Evolutionary conservation across 2,888 invertebrate genomes (phyloP), one percentile per base, ranked within the genome.

Genomic region (Epirrita christyi): DNA sequence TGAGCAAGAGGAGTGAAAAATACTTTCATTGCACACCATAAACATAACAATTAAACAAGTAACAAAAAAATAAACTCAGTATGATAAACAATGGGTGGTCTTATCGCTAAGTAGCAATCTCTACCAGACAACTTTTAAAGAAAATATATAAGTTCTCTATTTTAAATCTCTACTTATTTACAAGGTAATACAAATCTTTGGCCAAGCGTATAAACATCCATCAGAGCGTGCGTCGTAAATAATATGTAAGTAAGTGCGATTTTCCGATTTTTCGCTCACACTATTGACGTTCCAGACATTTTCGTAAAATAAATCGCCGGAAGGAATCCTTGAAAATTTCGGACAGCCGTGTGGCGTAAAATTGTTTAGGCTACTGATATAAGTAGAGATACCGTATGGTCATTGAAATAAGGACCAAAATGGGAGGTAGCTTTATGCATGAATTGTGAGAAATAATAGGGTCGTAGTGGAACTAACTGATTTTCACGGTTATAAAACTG

Each of bases 311-410:
- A 73, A 44, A 50, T 43, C 34, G 47, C 74, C 74, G 75, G 71
- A 59, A 46, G 29, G 41, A 80, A 80, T 61, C 53, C 48, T 56
- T 53, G 37, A 81, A 82, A 85, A 82, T 81, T 80, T 78, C 77
- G 83, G 75, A 76, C 75, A 75, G 64, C 78, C 81, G 74, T 81
- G 42, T 56, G 82, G 86, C 88, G 86, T 85, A 81, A 90, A 91
- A 89, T 90, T 88, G 89, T 86, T 86, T 88, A 87, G n/a, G n/a
- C 89, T 84, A 88, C 21, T 21, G 21, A 21, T 21, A 3, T 21
- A 21, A 90, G 88, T 87, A 83, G 2, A 21, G 2, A 4, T 56
- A 59, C 55, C 51, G 29, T 55, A 55, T 29, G 10, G 9, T 37
- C 10, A 43, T 53, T 38, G 44, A 45, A 41, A 54, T 59, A 59